Base-by-base conservation (phyloP, 2,888 invertebrate species). In the Balanococcus diminutus region DNA sequence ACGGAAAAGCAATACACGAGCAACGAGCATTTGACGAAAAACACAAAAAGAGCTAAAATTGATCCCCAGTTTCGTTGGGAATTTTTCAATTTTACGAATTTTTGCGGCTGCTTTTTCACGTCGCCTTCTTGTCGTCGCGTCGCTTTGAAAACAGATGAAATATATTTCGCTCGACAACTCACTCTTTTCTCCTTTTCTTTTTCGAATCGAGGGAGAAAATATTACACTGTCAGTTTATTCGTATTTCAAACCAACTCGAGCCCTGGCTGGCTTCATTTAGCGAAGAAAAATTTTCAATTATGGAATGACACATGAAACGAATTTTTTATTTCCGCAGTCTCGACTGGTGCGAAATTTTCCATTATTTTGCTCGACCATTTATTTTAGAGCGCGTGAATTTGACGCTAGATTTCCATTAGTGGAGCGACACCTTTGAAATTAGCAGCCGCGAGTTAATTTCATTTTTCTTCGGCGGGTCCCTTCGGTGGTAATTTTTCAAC, bases 11-110 rank as follows among this genome's bases (percentile, higher is more conserved):
- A n/a, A n/a, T n/a, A n/a, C n/a, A 51, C 14, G 51, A 42, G 11
- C 42, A n/a, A 14, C 19, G n/a, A 67, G 28, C 25, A 25, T 25
- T 67, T 67, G 14, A 25, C 11, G 0, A n/a, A 19, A 51, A 51
- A 51, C 28, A 56, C 56, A 67, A 67, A 67, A 51, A 51, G n/a
- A n/a, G 51, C 61, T 11, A 67, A 67, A 67, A 67, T 67, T 67
- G 61, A 67, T 67, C 28, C 61, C 2, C 61, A 5, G n/a, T 19
- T 8, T 67, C 11, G 8, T 14, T 28, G 6, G 28, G 19, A 56
- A 67, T 28, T 67, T 28, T 67, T 67, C 61, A 67, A 67, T 67
- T 67, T 67, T 28, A 14, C 9, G 61, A 67, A 67, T 67, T 67
- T 67, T 28, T 11, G 28, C 25, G 61, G 14, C 8, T 67, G 11